Conservation (phyloP, 2,797 vertebrate genomes). For the Adrianichthys oophorus region DNA sequence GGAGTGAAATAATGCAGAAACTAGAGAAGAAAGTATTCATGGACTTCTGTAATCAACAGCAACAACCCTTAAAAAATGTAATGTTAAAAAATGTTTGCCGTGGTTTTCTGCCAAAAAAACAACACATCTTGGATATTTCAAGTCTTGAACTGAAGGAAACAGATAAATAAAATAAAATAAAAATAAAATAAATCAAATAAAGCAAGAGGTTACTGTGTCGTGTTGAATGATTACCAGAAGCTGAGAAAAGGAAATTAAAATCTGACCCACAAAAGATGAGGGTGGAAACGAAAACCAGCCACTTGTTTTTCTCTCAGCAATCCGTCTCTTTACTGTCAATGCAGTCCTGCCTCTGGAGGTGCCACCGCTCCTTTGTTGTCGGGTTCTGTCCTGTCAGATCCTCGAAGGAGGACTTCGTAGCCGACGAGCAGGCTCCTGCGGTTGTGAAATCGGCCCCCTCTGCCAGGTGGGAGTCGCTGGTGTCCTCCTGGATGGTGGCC, state of each 20-base stretch:
- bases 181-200: no score
- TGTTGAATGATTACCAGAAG: no score
- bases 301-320: slow-evolving; percentile 76
- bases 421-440: slow-evolving; percentile 83
- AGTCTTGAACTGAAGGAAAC: slow-evolving; percentile 17
- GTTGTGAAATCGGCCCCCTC: slow-evolving; percentile 88
- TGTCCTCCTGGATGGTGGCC: slow-evolving; percentile 98
- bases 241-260: not conserved
- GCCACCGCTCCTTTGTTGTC: slow-evolving; percentile 81
- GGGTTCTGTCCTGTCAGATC: slow-evolving; percentile 88
- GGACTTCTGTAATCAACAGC: not conserved
- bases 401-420: slow-evolving; percentile 92
- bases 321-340: slow-evolving; percentile 94
- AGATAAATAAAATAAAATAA: no score
- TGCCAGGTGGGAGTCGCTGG: slow-evolving; percentile 85
- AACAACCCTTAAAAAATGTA: slow-evolving; percentile 1
- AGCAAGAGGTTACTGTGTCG: not conserved
- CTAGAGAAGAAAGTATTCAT: no score
- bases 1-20: no score
- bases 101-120: not conserved
- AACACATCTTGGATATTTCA: not conserved
- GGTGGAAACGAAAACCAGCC: not conserved
- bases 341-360: slow-evolving; percentile 87
- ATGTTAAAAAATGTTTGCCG: no score
- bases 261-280: not conserved